A percentile compares a stretch with the other conserved stretches of the same genome.
Evolutionary conservation across 2,888 invertebrate genomes (phyloP).

Genomic region (Pyrrhia umbra): DNA sequence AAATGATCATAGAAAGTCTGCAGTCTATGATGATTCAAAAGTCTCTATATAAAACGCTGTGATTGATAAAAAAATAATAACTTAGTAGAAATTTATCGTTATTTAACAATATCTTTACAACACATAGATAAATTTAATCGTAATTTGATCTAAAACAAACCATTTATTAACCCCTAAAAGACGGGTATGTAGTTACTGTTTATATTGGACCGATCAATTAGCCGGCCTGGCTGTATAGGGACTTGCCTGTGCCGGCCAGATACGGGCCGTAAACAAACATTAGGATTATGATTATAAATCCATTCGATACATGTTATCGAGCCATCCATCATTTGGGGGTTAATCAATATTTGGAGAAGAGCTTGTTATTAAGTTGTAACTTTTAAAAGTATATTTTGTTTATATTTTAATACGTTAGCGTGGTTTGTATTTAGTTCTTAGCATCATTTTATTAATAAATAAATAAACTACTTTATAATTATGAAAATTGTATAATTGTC

Average conservation of each 20-base stretch:
- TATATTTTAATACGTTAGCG: not conserved
- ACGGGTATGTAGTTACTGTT: conserved; percentile 40
- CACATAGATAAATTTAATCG: conserved; percentile 10
- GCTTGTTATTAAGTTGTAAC: conserved; percentile 23
- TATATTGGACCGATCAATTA: conserved; percentile 72
- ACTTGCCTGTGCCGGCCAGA: conserved; percentile 67
- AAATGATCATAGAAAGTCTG: too few species aligned
- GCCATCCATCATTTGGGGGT: conserved; percentile 75
- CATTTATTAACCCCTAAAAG: conserved; percentile 32
- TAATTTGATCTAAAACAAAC: conserved; percentile 34
- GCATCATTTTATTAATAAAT: too few species aligned
- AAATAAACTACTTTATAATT: too few species aligned
- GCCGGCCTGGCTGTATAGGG: conserved; percentile 60
- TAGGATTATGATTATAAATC: conserved; percentile 75
- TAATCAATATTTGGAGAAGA: conserved; percentile 60
- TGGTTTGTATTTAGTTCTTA: too few species aligned
- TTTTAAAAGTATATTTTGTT: conserved; percentile 5
- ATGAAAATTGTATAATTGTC: too few species aligned
- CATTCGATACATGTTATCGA: conserved; percentile 71
- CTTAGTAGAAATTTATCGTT: not conserved
- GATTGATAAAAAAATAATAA: too few species aligned
- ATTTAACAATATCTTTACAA: not conserved
- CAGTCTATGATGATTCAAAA: too few species aligned
- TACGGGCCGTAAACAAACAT: conserved; percentile 79
- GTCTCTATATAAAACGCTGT: too few species aligned